Evolutionary conservation across 35 echinoderm and acorn worm genomes (phyloP).

Genomic region (Hemicentrotus pulcherrimus): DNA sequence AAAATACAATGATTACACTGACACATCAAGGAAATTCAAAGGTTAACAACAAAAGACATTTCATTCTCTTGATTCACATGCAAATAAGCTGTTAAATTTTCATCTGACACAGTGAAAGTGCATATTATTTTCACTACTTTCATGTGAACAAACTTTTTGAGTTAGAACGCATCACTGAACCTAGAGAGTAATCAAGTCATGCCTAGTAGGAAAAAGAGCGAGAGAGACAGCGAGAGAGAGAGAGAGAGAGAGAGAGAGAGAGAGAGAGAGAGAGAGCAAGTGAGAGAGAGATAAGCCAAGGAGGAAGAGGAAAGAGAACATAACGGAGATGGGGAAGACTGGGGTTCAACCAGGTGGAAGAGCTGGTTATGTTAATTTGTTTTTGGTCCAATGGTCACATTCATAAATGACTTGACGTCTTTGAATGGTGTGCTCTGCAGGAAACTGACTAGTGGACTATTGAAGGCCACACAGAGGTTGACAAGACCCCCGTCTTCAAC

Average conservation of each 20-base stretch:
- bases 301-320: not conserved
- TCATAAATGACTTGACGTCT: not conserved
- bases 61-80: not conserved
- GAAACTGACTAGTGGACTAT: not conserved
- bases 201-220: not conserved
- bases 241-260: not conserved
- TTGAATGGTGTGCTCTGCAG: not conserved
- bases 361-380: slow-evolving; percentile 5
- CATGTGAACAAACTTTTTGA: not conserved
- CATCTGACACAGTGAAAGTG: not conserved
- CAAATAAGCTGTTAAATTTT: not conserved
- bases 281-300: not conserved
- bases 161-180: not conserved
- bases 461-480: not conserved
- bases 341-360: not conserved
- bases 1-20: too few relatives aligned
- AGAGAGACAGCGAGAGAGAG: not conserved
- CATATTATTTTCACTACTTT: not conserved
- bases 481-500: not conserved
- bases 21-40: too few relatives aligned
- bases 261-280: not conserved
- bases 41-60: not conserved
- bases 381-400: not conserved
- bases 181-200: not conserved
- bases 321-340: not conserved